phyloP scores from a whole-genome alignment of 2,113 vertebrate species.

The Heterotilapia buettikoferi region DNA sequence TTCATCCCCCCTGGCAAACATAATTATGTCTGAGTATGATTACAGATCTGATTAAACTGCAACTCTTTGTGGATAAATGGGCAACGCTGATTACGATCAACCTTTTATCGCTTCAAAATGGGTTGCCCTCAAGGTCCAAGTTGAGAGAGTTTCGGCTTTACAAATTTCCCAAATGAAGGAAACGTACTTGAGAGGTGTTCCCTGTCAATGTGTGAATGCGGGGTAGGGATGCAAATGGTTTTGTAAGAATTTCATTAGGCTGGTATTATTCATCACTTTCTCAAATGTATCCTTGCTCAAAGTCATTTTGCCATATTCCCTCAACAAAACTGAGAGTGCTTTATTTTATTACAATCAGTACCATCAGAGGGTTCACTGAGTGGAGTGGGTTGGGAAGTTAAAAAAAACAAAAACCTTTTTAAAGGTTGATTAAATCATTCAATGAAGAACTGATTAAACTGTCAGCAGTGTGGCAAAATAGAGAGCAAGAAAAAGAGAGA shows the following conservation, averaged over 20 bases:
- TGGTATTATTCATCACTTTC: conserved; percentile 3
- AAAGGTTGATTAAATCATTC: conserved; percentile 49
- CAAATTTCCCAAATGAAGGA: not conserved
- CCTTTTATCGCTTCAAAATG: conserved; percentile 10
- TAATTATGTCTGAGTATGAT: not conserved
- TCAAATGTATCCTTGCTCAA: not conserved
- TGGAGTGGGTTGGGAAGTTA: not conserved
- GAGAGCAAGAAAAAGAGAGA: conserved; percentile 5
- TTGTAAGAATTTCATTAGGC: conserved; percentile 2
- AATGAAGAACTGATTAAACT: conserved; percentile 42
- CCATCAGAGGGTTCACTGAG: not conserved
- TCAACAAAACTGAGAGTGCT: not conserved
- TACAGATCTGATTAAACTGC: conserved; percentile 14
- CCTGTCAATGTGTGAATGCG: not conserved
- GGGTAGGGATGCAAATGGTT: not conserved
- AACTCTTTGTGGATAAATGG: conserved; percentile 13
- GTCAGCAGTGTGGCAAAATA: not conserved
- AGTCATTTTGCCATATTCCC: conserved; percentile 1
- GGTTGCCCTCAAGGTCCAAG: not conserved
- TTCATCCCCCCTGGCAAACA: not conserved
- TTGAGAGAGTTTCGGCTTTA: not conserved
- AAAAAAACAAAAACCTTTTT: not conserved
- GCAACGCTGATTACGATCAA: not conserved
- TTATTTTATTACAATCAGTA: conserved; percentile 5
- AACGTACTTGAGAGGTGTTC: not conserved